These are phyloP conservation scores for Papilio glaucus DNA, from an alignment of 1,140 invertebrate species.

Conservation along the genomic window DNA sequence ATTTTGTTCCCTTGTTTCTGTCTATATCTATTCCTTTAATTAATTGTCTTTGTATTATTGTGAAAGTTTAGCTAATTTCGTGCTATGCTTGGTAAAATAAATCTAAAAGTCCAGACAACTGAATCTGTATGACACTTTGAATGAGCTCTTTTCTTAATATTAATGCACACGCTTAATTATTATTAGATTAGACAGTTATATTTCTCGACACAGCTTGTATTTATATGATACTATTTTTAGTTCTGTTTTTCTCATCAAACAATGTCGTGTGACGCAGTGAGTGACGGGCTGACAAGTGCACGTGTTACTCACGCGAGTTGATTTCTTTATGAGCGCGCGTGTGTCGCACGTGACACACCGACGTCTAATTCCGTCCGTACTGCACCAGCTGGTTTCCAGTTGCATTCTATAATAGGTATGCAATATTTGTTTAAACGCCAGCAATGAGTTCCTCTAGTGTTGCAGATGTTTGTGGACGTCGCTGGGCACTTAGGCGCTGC, in stretches of 20 bases:
- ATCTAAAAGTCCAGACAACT: no score
- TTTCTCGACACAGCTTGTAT: neutral
- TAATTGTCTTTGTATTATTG: neutral
- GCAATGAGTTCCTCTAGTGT: no score
- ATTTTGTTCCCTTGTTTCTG: no score
- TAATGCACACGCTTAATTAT: no score
- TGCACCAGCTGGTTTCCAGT: neutral
- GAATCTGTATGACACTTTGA: no score
- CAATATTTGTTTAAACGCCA: slow-evolving; percentile 11
- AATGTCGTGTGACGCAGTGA: neutral
- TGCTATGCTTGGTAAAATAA: no score
- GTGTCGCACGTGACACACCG: slow-evolving; percentile 18
- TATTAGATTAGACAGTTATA: neutral
- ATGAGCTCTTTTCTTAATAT: no score
- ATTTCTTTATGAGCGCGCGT: slow-evolving; percentile 26
- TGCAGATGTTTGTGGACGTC: no score
- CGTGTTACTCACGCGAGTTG: slow-evolving; percentile 16
- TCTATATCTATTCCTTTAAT: no score
- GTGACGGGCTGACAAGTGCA: neutral
- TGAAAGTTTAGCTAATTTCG: no score
- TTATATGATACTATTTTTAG: neutral
- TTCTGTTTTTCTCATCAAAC: neutral
- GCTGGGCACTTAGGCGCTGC: no score
- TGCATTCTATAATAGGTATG: neutral
- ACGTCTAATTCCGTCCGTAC: slow-evolving; percentile 15